Base-by-base conservation (phyloP, 2,797 vertebrate species). In the Ara ararauna region DNA sequence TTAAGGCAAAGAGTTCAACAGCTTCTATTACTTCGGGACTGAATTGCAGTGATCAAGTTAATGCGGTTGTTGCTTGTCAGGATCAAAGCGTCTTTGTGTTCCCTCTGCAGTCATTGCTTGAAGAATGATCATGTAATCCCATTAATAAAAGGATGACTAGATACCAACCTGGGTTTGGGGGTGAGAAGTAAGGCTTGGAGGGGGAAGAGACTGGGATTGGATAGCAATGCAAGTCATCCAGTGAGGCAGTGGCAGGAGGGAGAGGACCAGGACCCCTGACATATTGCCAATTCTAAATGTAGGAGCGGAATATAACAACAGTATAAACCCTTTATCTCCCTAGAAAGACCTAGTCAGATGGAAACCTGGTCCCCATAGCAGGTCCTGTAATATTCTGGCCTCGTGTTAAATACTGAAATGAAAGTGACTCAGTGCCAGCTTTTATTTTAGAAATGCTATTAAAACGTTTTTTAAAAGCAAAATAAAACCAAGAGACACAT, bases 391-490 rank as follows among this genome's bases (percentile, higher is more conserved):
- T 36, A 54, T 67, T 54, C 85, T 87, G 85, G 76, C 42, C 47
- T 75, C 0, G 0, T 71, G 34, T 38, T 30, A 68, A 45, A 56
- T 72, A 75, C 53, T 3, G 72, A 87, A 68, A 91, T 42, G 58
- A 72, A 95, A 84, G 66, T 78, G 76, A 94, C 70, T 87, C 73
- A 78, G 62, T 26, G 67, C 66, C 85, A 88, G 66, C 48, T 81
- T 96, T 94, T 93, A 93, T 93, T 95, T 95, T 88, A 88, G 90
- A 89, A 94, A 72, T 78, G 62, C 50, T 62, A 78, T 88, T 93
- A 91, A 93, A 94, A 77, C 0, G 5, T 26, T 94, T 85, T 87
- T 85, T 22, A 65, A 90, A 88, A 64, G 76, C 58, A 94, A 94
- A 94, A 85, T 91, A 94, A 95, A 93, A 42, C 61, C 40, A 27